Evolutionary conservation across 2,113 vertebrate genomes (phyloP).

Genomic region (Tyrannus savana): DNA sequence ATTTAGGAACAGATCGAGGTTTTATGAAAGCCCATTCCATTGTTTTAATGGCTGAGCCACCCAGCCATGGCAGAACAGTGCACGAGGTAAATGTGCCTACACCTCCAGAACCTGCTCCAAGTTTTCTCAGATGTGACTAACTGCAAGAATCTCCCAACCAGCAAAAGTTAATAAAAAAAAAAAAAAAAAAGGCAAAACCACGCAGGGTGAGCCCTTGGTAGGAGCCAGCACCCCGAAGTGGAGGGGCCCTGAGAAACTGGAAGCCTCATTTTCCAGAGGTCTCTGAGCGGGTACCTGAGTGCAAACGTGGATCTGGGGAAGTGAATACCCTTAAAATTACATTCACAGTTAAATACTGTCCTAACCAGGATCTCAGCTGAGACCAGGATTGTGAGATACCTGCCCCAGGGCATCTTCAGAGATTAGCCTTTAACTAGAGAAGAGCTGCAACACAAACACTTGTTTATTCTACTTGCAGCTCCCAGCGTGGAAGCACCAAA

Average conservation of each 20-base stretch:
- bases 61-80: constrained; percentile 70
- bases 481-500: background rate
- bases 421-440: constrained; percentile 24
- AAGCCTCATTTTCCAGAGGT: background rate
- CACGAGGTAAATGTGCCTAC: constrained; percentile 69
- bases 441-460: background rate
- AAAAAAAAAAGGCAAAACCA: background rate
- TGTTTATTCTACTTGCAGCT: background rate
- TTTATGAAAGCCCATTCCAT: constrained; percentile 69
- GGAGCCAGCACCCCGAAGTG: background rate
- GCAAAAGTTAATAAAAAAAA: constrained; percentile 47
- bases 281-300: background rate
- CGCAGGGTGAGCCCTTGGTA: background rate
- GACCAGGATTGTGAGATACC: background rate
- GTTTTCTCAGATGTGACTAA: constrained; percentile 78
- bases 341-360: background rate
- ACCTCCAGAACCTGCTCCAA: constrained; percentile 75
- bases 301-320: background rate
- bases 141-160: constrained; percentile 68
- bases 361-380: background rate
- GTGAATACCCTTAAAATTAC: background rate
- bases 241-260: background rate
- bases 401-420: background rate
- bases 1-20: constrained; percentile 60
- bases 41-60: constrained; percentile 73